Evolutionary conservation across 2,113 vertebrate genomes (phyloP).

Genomic region (Pogonocichla stellata): DNA sequence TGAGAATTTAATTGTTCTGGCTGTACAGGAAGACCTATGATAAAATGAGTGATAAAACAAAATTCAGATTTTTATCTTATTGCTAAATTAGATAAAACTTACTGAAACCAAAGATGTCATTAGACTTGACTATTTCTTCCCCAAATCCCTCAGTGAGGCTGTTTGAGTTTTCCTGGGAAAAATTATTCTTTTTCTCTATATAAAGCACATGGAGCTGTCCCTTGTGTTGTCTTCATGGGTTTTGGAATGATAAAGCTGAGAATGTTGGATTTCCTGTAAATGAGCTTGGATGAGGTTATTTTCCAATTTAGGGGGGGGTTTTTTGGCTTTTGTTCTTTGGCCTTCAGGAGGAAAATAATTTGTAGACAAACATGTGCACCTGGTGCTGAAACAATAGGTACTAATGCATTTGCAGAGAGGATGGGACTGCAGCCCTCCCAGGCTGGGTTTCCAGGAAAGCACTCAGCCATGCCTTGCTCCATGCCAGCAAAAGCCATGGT

Average conservation of each 20-base stretch:
- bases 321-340: conserved; percentile 57
- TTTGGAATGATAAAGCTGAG: not conserved
- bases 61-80: not conserved
- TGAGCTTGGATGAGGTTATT: conserved; percentile 35
- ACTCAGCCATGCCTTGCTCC: not conserved
- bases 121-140: not conserved
- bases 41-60: not conserved
- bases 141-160: not conserved
- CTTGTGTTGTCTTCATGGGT: not conserved
- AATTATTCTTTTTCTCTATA: not conserved
- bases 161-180: not conserved
- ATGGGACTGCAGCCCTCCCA: conserved; percentile 24
- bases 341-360: conserved; percentile 61
- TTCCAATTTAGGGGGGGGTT: not conserved
- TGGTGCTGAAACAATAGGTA: conserved; percentile 66
- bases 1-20: not conserved
- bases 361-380: conserved; percentile 64
- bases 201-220: not conserved
- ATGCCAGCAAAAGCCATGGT: not conserved
- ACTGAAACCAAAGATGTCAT: not conserved
- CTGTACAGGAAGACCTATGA: not conserved
- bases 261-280: conserved; percentile 39
- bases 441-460: conserved; percentile 55
- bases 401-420: conserved; percentile 2
- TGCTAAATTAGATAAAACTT: not conserved